Evolutionary conservation across 1,140 invertebrate genomes (phyloP).

Genomic region (Trichonephila clavipes): DNA sequence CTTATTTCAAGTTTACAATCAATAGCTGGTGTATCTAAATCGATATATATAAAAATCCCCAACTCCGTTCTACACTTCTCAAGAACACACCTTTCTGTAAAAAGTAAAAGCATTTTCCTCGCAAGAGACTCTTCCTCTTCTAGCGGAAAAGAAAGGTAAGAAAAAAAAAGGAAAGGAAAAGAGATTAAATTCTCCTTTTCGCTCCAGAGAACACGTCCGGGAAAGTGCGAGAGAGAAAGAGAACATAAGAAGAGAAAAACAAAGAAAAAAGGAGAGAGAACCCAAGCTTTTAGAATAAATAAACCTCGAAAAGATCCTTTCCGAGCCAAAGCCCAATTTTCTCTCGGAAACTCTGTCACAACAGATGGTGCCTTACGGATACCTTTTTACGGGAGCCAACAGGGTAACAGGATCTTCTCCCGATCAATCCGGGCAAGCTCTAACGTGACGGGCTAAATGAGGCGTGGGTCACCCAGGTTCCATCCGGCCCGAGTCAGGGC

Average conservation of each 20-base stretch:
- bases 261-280: background rate
- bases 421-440: constrained; percentile 67
- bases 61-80: background rate
- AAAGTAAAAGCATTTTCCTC: background rate
- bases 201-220: constrained; percentile 28
- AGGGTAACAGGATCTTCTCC: constrained; percentile 50
- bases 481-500: constrained; percentile 55
- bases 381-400: constrained; percentile 20
- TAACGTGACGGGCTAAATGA: constrained; percentile 69
- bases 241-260: background rate
- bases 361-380: constrained; percentile 59
- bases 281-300: constrained; percentile 67
- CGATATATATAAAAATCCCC: too few relatives aligned
- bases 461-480: constrained; percentile 19
- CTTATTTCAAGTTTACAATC: too few relatives aligned
- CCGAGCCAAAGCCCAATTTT: constrained; percentile 66
- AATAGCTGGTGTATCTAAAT: too few relatives aligned
- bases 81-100: background rate
- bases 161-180: constrained; percentile 14
- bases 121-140: background rate
- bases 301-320: constrained; percentile 62
- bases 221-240: background rate
- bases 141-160: background rate
- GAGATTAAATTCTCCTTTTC: constrained; percentile 40
- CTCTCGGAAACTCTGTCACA: constrained; percentile 57